Conservation (phyloP, 1,140 invertebrate genomes). For the Conopomorpha cramerella region DNA sequence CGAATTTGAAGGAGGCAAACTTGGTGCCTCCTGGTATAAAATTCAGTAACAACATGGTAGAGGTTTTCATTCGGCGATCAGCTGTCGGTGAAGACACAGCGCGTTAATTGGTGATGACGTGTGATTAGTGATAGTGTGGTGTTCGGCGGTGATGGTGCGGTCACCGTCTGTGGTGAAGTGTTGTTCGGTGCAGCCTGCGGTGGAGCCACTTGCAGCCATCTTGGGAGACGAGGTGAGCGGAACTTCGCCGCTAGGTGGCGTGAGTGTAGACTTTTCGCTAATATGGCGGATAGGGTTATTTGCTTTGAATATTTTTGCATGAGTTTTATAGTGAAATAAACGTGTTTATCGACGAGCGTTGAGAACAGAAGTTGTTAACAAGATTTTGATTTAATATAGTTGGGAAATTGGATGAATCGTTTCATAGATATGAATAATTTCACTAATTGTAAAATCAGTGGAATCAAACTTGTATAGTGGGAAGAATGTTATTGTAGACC, state of each 20-base stretch:
- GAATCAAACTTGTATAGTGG: too few relatives aligned
- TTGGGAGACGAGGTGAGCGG: constrained; percentile 31
- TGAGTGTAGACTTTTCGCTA: constrained; percentile 30
- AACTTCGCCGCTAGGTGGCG: constrained; percentile 36
- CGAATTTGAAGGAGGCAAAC: constrained; percentile 62
- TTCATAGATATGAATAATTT: too few relatives aligned
- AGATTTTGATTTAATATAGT: too few relatives aligned
- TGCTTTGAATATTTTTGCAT: constrained; percentile 52
- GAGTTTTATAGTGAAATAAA: constrained; percentile 11
- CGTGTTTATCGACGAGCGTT: too few relatives aligned
- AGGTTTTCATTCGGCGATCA: constrained; percentile 53
- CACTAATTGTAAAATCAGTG: too few relatives aligned
- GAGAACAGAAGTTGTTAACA: too few relatives aligned
- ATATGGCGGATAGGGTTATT: constrained; percentile 29
- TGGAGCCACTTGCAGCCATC: constrained; percentile 22
- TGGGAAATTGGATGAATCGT: too few relatives aligned
- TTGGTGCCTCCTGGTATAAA: constrained; percentile 63
- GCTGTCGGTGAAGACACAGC: constrained; percentile 52
- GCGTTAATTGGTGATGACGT: constrained; percentile 34
- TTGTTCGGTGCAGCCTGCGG: constrained; percentile 14
- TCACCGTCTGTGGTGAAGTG: not conserved
- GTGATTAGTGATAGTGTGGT: constrained; percentile 12
- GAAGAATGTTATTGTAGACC: too few relatives aligned
- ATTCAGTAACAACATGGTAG: constrained; percentile 59
- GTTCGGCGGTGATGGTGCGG: constrained; percentile 1